Evolutionary conservation across 2,888 invertebrate species (phyloP).

Genomic region (Andricus quercusramuli): DNA sequence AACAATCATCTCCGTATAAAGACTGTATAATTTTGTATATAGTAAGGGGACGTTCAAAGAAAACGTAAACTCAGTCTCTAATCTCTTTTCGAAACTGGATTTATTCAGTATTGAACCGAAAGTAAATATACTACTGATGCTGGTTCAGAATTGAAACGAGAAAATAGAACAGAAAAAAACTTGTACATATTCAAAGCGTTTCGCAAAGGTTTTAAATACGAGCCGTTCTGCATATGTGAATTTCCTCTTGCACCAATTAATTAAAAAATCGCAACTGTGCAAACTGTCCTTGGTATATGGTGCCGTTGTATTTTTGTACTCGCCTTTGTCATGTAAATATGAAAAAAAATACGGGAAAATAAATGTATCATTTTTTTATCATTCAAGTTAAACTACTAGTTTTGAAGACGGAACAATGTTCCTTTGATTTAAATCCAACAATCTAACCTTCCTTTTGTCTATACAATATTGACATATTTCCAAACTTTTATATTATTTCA

Average conservation of each 20-base stretch:
- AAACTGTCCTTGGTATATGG: conserved; percentile 46
- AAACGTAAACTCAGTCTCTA: too few relatives aligned
- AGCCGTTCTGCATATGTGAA: conserved; percentile 46
- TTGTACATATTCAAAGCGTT: conserved; percentile 49
- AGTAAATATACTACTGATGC: background rate
- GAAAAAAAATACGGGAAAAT: conserved; percentile 4
- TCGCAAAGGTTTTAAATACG: conserved; percentile 37
- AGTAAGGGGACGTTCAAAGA: too few relatives aligned
- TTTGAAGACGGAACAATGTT: background rate
- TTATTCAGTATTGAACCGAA: background rate
- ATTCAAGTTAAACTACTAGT: background rate
- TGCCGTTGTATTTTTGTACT: conserved; percentile 19
- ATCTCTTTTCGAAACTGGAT: background rate
- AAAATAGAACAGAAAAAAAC: conserved; percentile 19
- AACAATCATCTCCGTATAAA: background rate
- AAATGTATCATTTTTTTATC: background rate
- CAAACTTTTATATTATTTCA: too few relatives aligned
- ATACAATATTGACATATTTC: too few relatives aligned
- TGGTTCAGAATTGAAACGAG: background rate
- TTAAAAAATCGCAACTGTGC: conserved; percentile 41
- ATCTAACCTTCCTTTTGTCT: too few relatives aligned
- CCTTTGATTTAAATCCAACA: background rate
- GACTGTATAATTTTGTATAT: background rate
- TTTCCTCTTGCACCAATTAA: conserved; percentile 54
- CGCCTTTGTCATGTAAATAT: background rate